phyloP scores from a whole-genome alignment of 2,888 invertebrate species.

The Agrotis puta region DNA sequence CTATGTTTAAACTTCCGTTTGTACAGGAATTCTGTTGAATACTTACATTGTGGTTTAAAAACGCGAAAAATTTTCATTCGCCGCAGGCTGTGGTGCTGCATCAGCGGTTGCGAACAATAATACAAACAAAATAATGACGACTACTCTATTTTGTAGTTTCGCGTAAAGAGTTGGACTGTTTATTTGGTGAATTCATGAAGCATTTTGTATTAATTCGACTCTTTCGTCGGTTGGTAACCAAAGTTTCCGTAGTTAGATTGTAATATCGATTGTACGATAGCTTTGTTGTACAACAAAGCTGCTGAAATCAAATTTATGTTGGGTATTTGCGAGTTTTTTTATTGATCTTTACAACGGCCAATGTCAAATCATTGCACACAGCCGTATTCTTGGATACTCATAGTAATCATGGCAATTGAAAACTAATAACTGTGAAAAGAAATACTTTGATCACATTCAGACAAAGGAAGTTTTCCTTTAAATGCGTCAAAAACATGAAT shows the following conservation, averaged over 20 bases:
- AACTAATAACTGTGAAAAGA: neutral
- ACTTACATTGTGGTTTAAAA: constrained; percentile 62
- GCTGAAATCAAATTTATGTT: too few species aligned
- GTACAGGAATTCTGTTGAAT: constrained; percentile 59
- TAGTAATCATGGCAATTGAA: too few species aligned
- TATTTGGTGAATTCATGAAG: constrained; percentile 26
- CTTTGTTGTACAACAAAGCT: neutral
- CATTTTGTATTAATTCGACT: constrained; percentile 28
- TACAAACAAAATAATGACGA: constrained; percentile 47
- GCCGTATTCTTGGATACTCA: too few species aligned
- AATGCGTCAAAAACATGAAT: neutral
- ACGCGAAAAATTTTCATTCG: constrained; percentile 51
- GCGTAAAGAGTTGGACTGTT: constrained; percentile 6
- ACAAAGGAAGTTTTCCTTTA: too few species aligned
- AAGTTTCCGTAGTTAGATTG: neutral
- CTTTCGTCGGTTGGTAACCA: neutral
- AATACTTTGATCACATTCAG: neutral
- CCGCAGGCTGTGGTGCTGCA: constrained; percentile 41
- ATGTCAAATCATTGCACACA: neutral
- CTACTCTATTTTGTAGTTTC: constrained; percentile 43
- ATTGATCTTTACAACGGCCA: neutral
- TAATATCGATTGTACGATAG: too few species aligned
- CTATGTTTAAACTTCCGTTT: constrained; percentile 62
- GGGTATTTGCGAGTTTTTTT: too few species aligned
- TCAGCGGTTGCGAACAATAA: constrained; percentile 44